Percentiles rank a stretch among this genome's conserved stretches.
These are phyloP conservation scores for Nipponia nippon DNA, from an alignment of 2,113 vertebrate species.

Conservation along the genomic window DNA sequence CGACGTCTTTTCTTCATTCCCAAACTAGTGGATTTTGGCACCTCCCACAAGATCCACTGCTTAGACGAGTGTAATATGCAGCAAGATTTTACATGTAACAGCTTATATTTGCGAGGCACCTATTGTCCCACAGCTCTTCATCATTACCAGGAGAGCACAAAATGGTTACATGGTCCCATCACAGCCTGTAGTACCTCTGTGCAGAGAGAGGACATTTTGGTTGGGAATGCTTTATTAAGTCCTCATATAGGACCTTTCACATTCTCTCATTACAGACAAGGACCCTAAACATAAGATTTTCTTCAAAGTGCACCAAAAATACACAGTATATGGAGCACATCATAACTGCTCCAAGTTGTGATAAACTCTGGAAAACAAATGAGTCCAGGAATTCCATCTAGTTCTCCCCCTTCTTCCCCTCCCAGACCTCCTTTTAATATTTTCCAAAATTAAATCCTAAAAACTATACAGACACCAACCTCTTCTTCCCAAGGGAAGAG, in stretches of 20 bases:
- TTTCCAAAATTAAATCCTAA: background rate
- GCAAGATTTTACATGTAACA: background rate
- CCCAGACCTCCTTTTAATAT: background rate
- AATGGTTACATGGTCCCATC: background rate
- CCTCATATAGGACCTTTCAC: background rate
- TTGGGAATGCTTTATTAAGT: background rate
- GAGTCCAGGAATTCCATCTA: background rate
- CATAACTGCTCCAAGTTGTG: background rate
- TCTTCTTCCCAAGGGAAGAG: background rate
- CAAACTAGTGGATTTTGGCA: background rate
- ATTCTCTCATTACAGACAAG: background rate
- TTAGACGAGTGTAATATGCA: fast-evolving
- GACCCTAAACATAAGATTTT: background rate
- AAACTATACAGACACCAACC: background rate
- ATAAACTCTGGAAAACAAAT: background rate
- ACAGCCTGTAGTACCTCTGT: background rate
- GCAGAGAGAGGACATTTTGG: background rate
- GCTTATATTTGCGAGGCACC: background rate
- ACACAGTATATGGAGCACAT: background rate
- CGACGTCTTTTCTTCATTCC: background rate
- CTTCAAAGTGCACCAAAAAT: background rate
- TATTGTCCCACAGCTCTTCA: background rate
- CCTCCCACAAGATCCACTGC: background rate
- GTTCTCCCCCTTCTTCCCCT: background rate
- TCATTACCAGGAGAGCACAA: background rate